phyloP scores from a whole-genome alignment of 2,113 vertebrate species.

The Oceanites oceanicus region DNA sequence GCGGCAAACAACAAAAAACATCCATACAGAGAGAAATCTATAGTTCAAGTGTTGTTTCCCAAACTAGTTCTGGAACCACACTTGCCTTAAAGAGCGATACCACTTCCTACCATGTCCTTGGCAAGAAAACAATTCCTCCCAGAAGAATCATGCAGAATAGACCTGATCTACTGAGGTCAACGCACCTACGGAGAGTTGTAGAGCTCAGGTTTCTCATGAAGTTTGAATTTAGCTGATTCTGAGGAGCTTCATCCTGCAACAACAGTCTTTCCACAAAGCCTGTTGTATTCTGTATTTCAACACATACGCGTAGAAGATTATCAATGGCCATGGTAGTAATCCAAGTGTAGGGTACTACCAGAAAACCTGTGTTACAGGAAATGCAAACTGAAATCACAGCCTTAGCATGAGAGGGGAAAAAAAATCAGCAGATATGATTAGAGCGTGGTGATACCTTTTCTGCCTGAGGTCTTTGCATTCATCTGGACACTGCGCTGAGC shows the following conservation, averaged over 20 bases:
- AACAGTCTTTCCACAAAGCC: not conserved
- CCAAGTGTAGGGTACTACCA: no score
- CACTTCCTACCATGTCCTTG: not conserved
- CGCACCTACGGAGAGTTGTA: rapidly evolving
- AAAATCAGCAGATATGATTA: not conserved
- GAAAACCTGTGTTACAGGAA: not conserved
- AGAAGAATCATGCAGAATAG: not conserved
- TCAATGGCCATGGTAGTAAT: not conserved
- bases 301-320: rapidly evolving
- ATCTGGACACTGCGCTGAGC: not conserved
- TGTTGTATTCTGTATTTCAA: not conserved
- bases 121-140: not conserved
- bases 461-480: not conserved
- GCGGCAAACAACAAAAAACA: not conserved
- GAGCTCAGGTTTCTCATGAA: not conserved
- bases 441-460: not conserved
- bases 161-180: not conserved
- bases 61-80: not conserved
- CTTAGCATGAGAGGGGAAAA: not conserved
- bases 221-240: not conserved
- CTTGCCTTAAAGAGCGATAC: not conserved
- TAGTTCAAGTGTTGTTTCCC: not conserved
- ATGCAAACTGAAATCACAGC: not conserved
- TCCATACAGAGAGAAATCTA: not conserved
- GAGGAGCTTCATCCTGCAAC: not conserved